Percentiles rank a stretch among this genome's conserved stretches.
Conservation (phyloP, 2,888 invertebrate genomes). For the Rosalia funebris region DNA sequence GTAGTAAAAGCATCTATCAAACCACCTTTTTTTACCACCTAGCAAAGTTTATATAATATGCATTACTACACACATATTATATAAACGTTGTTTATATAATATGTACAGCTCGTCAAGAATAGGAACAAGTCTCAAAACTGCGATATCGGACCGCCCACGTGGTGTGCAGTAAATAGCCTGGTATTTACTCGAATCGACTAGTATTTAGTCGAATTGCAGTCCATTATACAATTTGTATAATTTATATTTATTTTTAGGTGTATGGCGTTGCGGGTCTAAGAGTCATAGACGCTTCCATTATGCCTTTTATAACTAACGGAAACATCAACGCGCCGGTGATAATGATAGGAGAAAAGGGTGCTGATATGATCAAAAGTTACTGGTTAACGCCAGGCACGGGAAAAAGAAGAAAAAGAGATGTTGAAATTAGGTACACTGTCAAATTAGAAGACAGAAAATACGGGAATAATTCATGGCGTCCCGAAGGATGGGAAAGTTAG, state of each 20-base stretch:
- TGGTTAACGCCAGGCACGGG: slow-evolving; percentile 44
- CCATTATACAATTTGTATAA: too few species aligned
- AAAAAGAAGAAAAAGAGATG: slow-evolving; percentile 37
- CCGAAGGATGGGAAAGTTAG: slow-evolving; percentile 1
- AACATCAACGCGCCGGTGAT: slow-evolving; percentile 89
- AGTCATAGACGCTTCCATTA: slow-evolving; percentile 88
- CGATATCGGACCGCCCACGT: too few species aligned
- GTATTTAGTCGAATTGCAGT: too few species aligned
- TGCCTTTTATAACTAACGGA: slow-evolving; percentile 88
- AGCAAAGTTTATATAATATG: too few species aligned
- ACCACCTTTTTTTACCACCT: too few species aligned
- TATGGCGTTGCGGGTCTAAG: slow-evolving; percentile 78
- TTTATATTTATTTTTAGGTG: slow-evolving; percentile 37
- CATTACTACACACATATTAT: too few species aligned
- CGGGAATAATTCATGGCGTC: background rate
- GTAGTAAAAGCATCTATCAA: too few species aligned
- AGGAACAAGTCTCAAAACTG: too few species aligned
- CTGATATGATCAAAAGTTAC: slow-evolving; percentile 79
- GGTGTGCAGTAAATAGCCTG: too few species aligned
- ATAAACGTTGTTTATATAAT: too few species aligned
- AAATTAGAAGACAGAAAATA: slow-evolving; percentile 34
- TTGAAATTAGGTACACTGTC: slow-evolving; percentile 45
- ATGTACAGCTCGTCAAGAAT: too few species aligned
- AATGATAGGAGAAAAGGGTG: slow-evolving; percentile 89
- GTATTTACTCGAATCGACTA: too few species aligned